These are phyloP conservation scores for Ectemnius cavifrons DNA, from an alignment of 2,888 invertebrate genomes.

Conservation along the genomic window DNA sequence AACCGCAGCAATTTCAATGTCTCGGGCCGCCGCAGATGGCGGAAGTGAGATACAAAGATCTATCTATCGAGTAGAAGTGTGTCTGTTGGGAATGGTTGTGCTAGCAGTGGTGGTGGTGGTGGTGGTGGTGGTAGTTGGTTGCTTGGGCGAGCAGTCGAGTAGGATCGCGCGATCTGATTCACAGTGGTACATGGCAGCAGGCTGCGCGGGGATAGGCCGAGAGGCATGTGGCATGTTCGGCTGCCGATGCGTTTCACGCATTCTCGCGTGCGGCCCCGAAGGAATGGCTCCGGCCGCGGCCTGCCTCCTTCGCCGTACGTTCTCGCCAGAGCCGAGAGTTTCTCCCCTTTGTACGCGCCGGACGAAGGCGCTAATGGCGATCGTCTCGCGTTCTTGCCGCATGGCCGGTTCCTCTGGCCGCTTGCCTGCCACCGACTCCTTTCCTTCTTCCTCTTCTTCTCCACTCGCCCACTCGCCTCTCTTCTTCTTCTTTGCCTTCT, in stretches of 20 bases:
- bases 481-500: slow-evolving; percentile 15
- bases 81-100: no score
- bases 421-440: neutral
- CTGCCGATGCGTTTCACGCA: slow-evolving; percentile 60
- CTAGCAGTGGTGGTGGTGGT: no score
- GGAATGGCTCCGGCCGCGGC: slow-evolving; percentile 41
- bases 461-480: neutral
- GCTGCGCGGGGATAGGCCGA: neutral
- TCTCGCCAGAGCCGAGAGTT: slow-evolving; percentile 22
- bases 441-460: neutral
- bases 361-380: slow-evolving; percentile 64
- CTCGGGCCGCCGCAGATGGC: neutral
- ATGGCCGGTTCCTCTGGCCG: slow-evolving; percentile 52
- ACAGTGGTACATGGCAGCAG: neutral
- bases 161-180: no score
- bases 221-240: slow-evolving; percentile 27
- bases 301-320: slow-evolving; percentile 39
- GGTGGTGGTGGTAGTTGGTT: no score
- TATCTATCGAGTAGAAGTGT: neutral
- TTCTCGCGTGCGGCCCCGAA: slow-evolving; percentile 64
- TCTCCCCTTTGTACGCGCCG: slow-evolving; percentile 54
- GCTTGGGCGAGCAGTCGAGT: no score
- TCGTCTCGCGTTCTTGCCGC: slow-evolving; percentile 62
- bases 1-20: slow-evolving; percentile 1
- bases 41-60: neutral